A percentile compares a stretch with the other conserved stretches of the same genome.
Evolutionary conservation across 2,113 vertebrate species (phyloP).

Genomic region (Catharus minimus): DNA sequence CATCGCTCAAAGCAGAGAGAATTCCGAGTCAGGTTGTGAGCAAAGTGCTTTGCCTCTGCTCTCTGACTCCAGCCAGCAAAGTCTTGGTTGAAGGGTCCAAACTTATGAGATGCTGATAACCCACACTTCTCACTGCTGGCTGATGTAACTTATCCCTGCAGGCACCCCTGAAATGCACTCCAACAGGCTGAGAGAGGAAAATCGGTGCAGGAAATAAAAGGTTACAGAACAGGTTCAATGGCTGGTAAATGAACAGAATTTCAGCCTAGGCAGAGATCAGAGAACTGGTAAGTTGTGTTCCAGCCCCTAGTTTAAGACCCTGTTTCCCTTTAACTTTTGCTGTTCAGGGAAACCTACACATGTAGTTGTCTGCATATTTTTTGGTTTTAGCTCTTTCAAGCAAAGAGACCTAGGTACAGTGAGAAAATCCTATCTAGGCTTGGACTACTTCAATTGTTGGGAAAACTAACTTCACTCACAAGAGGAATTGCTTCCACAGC

Average conservation of each 20-base stretch:
- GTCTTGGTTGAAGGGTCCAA: neutral
- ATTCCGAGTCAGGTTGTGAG: rapidly evolving
- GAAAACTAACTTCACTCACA: neutral
- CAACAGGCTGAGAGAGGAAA: neutral
- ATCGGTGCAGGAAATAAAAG: rapidly evolving
- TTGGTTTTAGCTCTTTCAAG: neutral
- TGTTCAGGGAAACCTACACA: neutral
- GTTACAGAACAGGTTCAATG: neutral
- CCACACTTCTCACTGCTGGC: neutral
- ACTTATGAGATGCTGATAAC: neutral
- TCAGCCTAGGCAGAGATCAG: neutral
- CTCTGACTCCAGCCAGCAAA: neutral
- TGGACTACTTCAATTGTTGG: neutral
- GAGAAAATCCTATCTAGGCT: neutral
- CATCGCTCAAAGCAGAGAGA: neutral
- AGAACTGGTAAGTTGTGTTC: neutral
- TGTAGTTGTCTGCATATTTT: neutral
- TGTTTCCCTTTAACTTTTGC: neutral
- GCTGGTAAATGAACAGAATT: neutral
- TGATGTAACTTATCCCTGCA: neutral
- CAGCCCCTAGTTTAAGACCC: neutral
- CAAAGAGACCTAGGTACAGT: neutral
- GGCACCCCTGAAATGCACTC: neutral
- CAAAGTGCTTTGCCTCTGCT: neutral
- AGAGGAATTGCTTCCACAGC: neutral